phyloP scores from a whole-genome alignment of 2,888 invertebrate species.

The Scrobipalpa costella region DNA sequence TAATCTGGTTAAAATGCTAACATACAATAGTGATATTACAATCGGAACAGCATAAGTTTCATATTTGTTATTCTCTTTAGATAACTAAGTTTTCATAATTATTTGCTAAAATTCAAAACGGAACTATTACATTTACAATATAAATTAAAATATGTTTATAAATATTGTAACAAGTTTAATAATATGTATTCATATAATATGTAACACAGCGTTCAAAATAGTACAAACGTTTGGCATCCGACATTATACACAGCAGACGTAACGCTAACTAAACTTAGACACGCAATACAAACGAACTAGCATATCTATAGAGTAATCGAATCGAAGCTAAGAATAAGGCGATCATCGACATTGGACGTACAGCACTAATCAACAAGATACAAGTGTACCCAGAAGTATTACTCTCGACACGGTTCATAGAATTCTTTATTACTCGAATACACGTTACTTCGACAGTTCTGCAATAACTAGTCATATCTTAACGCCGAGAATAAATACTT shows the following conservation, averaged over 20 bases:
- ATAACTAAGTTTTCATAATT: constrained; percentile 27
- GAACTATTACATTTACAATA: constrained; percentile 34
- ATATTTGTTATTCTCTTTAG: constrained; percentile 28
- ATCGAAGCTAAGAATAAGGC: constrained; percentile 44
- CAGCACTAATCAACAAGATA: constrained; percentile 25
- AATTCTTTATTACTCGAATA: constrained; percentile 8
- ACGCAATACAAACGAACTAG: constrained; percentile 48
- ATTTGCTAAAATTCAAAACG: constrained; percentile 30
- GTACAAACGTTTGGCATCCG: constrained; percentile 65
- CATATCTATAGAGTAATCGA: constrained; percentile 50
- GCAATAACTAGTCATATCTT: background rate
- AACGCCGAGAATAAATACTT: background rate
- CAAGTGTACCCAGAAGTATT: constrained; percentile 21
- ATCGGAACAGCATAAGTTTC: constrained; percentile 44
- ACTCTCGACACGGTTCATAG: constrained; percentile 11
- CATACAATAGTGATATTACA: constrained; percentile 42
- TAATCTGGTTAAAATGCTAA: constrained; percentile 63
- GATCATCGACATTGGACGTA: constrained; percentile 44
- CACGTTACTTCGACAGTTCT: constrained; percentile 9
- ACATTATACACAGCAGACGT: constrained; percentile 45
- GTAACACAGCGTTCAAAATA: constrained; percentile 50
- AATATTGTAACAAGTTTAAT: constrained; percentile 47
- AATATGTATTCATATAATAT: constrained; percentile 36
- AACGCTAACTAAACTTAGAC: constrained; percentile 38
- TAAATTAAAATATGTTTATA: constrained; percentile 45